A percentile compares a stretch with the other conserved stretches of the same genome.
phyloP scores from a whole-genome alignment of 1,140 invertebrate genomes.

The Leptinotarsa undecemlineata region DNA sequence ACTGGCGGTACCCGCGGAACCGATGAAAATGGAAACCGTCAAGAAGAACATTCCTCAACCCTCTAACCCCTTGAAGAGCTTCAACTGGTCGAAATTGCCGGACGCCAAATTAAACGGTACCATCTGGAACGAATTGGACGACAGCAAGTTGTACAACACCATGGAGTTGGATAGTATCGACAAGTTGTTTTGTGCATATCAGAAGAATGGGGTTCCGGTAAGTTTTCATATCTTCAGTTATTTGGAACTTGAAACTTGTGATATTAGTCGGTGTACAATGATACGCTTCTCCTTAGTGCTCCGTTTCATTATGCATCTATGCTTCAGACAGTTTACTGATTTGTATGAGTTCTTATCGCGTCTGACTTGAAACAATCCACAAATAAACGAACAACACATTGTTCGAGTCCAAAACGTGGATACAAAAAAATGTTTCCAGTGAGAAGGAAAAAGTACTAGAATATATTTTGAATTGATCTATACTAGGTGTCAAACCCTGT shows the following conservation, averaged over 20 bases:
- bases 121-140: conserved; percentile 93
- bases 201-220: conserved; percentile 83
- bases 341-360: no score
- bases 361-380: no score
- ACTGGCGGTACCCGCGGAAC: conserved; percentile 62
- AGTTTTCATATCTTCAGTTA: conserved; percentile 39
- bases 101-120: conserved; percentile 87
- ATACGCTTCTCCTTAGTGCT: no score
- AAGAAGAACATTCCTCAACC: conserved; percentile 84
- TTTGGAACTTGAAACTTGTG: conserved; percentile 9
- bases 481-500: no score
- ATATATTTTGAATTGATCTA: no score
- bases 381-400: no score
- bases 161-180: conserved; percentile 93
- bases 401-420: no score
- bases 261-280: background rate
- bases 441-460: no score
- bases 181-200: conserved; percentile 93
- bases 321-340: no score
- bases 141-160: conserved; percentile 86
- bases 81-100: conserved; percentile 96
- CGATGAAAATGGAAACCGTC: conserved; percentile 59
- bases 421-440: no score
- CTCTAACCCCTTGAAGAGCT: conserved; percentile 90
- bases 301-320: no score